phyloP scores from a whole-genome alignment of 2,797 vertebrate species.

The Carapus acus region DNA sequence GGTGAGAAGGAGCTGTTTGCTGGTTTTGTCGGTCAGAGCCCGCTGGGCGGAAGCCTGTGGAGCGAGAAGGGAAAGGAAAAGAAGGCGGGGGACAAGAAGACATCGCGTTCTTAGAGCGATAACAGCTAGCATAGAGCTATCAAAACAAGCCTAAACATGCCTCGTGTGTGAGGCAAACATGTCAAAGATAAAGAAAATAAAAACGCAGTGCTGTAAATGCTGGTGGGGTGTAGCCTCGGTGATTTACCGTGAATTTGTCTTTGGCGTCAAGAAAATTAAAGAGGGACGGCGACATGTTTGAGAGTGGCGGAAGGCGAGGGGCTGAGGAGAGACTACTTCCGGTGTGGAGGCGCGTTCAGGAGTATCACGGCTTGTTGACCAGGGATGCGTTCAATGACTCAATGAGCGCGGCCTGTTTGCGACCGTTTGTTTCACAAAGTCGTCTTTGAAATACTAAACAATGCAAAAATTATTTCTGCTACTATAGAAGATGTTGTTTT shows the following conservation, averaged over 20 bases:
- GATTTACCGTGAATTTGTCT: conserved; percentile 73
- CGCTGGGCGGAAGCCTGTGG: conserved; percentile 79
- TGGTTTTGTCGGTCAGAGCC: conserved; percentile 75
- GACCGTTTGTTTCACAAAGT: no score
- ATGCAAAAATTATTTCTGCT: no score
- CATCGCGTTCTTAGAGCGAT: conserved; percentile 2
- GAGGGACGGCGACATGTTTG: conserved; percentile 69
- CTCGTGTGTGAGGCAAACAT: rapidly evolving
- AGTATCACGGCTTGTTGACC: no score
- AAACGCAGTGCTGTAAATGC: no score
- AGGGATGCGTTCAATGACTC: no score
- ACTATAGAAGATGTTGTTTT: no score
- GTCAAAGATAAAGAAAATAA: rapidly evolving
- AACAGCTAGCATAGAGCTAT: background rate
- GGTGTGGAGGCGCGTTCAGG: conserved; percentile 30
- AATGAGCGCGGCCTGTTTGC: no score
- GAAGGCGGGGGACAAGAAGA: no score
- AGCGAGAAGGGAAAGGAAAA: no score
- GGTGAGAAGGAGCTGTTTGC: conserved; percentile 77
- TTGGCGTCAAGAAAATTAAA: conserved; percentile 73
- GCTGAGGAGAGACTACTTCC: conserved; percentile 39
- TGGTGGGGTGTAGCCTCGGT: no score
- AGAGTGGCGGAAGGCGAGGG: conserved; percentile 29
- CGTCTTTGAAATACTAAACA: no score
- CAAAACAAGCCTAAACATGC: background rate